Evolutionary conservation across 2,797 vertebrate species (phyloP).

Genomic region (Gastrophryne carolinensis): DNA sequence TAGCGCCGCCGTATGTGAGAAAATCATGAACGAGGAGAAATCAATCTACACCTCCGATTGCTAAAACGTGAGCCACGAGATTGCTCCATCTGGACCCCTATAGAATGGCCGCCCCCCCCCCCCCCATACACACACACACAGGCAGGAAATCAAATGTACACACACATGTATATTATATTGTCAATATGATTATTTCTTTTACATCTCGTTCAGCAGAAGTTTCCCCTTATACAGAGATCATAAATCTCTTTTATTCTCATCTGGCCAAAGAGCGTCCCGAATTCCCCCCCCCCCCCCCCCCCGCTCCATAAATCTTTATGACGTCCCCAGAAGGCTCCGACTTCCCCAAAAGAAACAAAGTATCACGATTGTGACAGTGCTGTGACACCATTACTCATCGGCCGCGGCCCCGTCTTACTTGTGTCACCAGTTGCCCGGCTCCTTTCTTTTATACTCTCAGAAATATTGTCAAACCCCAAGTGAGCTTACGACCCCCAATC

Average conservation of each 20-base stretch:
- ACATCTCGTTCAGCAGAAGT: background rate
- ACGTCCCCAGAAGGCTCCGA: background rate
- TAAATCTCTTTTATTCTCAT: slow-evolving; percentile 21
- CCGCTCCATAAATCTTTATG: slow-evolving; percentile 18
- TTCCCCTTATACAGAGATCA: background rate
- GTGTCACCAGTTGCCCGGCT: too few species aligned
- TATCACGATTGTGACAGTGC: too few species aligned
- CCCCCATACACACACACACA: background rate
- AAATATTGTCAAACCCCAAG: too few species aligned
- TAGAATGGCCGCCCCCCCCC: too few species aligned
- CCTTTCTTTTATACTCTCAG: too few species aligned
- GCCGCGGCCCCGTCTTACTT: too few species aligned
- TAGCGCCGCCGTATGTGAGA: slow-evolving; percentile 5
- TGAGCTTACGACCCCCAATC: too few species aligned
- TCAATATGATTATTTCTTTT: slow-evolving; percentile 14
- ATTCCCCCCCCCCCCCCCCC: background rate
- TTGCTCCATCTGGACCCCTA: too few species aligned
- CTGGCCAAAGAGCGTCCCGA: background rate
- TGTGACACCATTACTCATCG: too few species aligned
- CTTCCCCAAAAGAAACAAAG: background rate
- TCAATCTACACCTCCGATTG: slow-evolving; percentile 15
- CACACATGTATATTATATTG: slow-evolving; percentile 1
- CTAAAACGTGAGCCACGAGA: slow-evolving; percentile 23
- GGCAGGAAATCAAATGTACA: background rate
- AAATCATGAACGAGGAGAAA: slow-evolving; percentile 14